Base-by-base conservation (phyloP, 1,140 invertebrate genomes). In the Atta cephalotes region DNA sequence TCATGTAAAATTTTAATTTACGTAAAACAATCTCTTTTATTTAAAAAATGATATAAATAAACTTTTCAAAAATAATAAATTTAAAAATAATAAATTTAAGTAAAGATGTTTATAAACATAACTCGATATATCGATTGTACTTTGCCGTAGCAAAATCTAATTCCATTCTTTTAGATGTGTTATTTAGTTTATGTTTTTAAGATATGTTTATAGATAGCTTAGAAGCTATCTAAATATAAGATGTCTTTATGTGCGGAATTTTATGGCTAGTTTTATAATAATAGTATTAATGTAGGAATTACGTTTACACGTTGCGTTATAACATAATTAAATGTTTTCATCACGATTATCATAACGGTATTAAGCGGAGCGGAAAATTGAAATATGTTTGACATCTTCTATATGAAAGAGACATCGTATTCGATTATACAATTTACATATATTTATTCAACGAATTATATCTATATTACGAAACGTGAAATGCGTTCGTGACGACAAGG, bases 361-460 rank as follows among this genome's bases (percentile, higher is more conserved):
- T 62, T 74, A 74, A 62, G 53, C 35, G 7, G 7, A 10, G 56
- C 45, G 25, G n/a, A 39, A 14, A 76, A 76, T 76, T 62, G 56
- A 62, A 74, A 74, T 74, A 49, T 51, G 39, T 76, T 84, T 84
- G 70, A 84, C 39, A n/a, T 76, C 56, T 49, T 74, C 25, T 39
- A 74, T 84, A 62, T 76, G 39, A 76, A 84, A 76, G 70, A 72
- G 68, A 51, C 70, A 76, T 58, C 60, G 35, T 60, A 82, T 82
- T 74, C 80, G 49, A 84, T 84, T 76, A 62, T 49, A 51, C 21
- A 84, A 84, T 84, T 76, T 84, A 49, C 80, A 84, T 84, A 74
- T 62, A 74, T 62, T 84, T 84, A 62, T 84, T 84, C 70, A 76
- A 25, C 60, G 39, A 84, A 84, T 76, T 76, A 76, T 74, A 76